A percentile compares a stretch with the other conserved stretches of the same genome.
phyloP scores from a whole-genome alignment of 2,797 vertebrate genomes.

The Halcyon chelicuti region DNA sequence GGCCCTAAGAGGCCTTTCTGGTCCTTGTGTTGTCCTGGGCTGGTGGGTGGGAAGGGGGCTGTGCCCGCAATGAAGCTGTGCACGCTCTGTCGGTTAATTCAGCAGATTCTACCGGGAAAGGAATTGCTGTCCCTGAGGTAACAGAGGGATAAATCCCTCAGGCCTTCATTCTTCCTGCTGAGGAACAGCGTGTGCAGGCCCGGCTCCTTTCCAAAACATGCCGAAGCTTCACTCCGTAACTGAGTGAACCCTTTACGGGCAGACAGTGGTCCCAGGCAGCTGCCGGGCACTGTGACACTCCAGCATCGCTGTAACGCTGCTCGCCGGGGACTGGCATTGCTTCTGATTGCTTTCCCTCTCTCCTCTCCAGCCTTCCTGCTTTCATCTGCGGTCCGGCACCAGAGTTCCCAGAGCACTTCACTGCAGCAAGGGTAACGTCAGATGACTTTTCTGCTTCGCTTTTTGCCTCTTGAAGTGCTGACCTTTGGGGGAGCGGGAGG shows the following conservation, averaged over 20 bases:
- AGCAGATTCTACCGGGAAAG: too few relatives aligned
- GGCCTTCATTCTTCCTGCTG: background rate
- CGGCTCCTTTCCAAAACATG: background rate
- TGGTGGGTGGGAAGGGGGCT: too few relatives aligned
- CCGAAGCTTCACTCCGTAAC: background rate
- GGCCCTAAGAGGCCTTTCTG: too few relatives aligned
- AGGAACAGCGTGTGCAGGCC: background rate
- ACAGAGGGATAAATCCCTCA: too few relatives aligned
- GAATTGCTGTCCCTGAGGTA: background rate
- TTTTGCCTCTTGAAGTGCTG: background rate
- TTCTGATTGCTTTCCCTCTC: background rate
- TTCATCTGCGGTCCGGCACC: background rate
- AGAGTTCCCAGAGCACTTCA: slow-evolving; percentile 41
- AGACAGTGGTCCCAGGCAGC: background rate
- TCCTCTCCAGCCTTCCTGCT: slow-evolving; percentile 58
- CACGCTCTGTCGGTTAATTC: fast-evolving
- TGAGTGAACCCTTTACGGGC: background rate
- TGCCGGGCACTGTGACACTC: too few relatives aligned
- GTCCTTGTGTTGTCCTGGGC: fast-evolving
- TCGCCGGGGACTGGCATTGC: background rate
- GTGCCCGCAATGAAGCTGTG: background rate
- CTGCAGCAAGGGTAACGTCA: slow-evolving; percentile 67
- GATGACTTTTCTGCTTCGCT: background rate
- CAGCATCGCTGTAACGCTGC: background rate
- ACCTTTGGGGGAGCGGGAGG: background rate